Conservation (phyloP, 1,140 invertebrate species). For the Tachypleus tridentatus region DNA sequence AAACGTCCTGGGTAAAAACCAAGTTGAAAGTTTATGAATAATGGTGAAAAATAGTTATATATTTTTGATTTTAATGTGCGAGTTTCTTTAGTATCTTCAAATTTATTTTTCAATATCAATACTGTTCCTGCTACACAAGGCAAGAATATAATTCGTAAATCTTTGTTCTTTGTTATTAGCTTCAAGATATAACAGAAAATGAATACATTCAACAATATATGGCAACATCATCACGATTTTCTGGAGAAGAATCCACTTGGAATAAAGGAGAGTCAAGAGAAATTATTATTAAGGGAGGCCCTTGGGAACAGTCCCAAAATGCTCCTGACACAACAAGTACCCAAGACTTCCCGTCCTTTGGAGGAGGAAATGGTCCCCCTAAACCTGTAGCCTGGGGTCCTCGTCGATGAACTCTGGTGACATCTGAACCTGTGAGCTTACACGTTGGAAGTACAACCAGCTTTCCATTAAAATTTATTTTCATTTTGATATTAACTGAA, state of each 20-base stretch:
- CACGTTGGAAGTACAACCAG: no score
- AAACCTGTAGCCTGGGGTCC: slow-evolving; percentile 15
- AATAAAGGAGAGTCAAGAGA: slow-evolving; percentile 40
- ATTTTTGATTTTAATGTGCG: background rate
- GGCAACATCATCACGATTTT: slow-evolving; percentile 11
- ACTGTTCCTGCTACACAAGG: background rate
- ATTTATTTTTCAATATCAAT: no score
- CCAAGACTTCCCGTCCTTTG: slow-evolving; percentile 80
- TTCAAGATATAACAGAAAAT: slow-evolving; percentile 61
- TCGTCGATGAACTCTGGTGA: background rate
- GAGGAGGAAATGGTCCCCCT: slow-evolving; percentile 34
- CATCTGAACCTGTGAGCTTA: no score
- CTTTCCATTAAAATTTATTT: no score
- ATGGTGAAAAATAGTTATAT: background rate
- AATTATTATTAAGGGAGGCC: slow-evolving; percentile 78
- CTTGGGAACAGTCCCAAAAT: slow-evolving; percentile 52
- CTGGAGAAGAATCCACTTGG: slow-evolving; percentile 28
- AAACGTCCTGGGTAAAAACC: no score
- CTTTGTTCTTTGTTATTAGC: slow-evolving; percentile 34
- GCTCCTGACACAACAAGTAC: slow-evolving; percentile 79
- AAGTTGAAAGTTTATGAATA: no score
- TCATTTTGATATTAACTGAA: no score
- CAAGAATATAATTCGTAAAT: background rate
- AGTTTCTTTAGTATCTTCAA: background rate
- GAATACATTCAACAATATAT: slow-evolving; percentile 26